A percentile compares a stretch with the other conserved stretches of the same genome.
phyloP scores from a whole-genome alignment of 1,140 invertebrate genomes.

The Physella acuta region DNA sequence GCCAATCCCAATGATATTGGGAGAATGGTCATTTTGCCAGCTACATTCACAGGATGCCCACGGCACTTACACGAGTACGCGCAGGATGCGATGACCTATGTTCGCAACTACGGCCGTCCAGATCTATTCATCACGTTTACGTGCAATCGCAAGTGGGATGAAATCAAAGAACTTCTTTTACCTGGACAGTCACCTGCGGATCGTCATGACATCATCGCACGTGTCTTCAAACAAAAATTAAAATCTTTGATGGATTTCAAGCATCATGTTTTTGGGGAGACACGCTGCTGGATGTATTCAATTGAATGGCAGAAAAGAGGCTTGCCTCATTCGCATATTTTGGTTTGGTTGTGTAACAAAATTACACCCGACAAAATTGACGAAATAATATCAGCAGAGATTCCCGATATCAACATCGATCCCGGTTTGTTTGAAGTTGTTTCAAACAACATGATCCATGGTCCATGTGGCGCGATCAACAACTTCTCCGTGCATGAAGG shows the following conservation, averaged over 20 bases:
- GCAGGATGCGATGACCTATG: constrained; percentile 63
- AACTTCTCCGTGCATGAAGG: constrained; percentile 38
- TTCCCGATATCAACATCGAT: constrained; percentile 3
- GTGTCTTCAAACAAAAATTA: constrained; percentile 63
- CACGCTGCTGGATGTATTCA: constrained; percentile 36
- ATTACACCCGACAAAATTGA: constrained; percentile 10
- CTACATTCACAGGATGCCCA: constrained; percentile 46
- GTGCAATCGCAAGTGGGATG: constrained; percentile 62
- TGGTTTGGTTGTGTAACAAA: constrained; percentile 53
- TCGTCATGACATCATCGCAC: constrained; percentile 59
- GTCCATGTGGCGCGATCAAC: constrained; percentile 36
- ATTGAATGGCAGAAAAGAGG: constrained; percentile 64
- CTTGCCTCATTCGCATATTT: constrained; percentile 63
- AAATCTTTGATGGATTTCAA: constrained; percentile 46
- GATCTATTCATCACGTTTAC: constrained; percentile 62
- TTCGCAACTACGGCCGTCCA: constrained; percentile 59
- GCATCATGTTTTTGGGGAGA: not conserved
- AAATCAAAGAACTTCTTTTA: constrained; percentile 54
- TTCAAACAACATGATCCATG: constrained; percentile 37
- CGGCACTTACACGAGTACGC: constrained; percentile 59
- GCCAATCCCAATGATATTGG: constrained; percentile 38
- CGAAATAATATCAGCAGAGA: not conserved
- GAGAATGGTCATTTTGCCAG: constrained; percentile 57
- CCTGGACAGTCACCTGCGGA: constrained; percentile 42
- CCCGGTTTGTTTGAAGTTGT: constrained; percentile 30